phyloP scores from a whole-genome alignment of 2,888 invertebrate species.

The Meteorus cinctellus region DNA sequence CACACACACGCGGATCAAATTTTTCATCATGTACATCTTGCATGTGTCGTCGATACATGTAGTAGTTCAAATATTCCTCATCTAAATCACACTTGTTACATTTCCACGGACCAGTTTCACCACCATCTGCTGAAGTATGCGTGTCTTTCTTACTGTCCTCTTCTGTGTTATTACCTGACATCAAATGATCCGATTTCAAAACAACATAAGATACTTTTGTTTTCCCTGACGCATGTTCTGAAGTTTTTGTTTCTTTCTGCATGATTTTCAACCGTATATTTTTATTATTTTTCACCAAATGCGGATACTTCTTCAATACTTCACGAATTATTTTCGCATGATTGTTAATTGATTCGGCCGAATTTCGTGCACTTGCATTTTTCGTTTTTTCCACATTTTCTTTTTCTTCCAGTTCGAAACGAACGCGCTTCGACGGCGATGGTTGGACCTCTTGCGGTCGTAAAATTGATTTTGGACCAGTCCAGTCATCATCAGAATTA shows the following conservation, averaged over 20 bases:
- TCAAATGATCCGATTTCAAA: conserved; percentile 71
- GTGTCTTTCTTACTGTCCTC: conserved; percentile 56
- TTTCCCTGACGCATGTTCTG: conserved; percentile 63
- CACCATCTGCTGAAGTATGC: conserved; percentile 74
- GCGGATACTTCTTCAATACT: conserved; percentile 90
- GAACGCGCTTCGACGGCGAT: conserved; percentile 72
- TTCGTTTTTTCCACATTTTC: conserved; percentile 75
- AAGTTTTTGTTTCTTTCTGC: conserved; percentile 75
- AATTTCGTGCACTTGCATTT: conserved; percentile 53
- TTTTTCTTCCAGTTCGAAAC: conserved; percentile 79
- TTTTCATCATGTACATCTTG: conserved; percentile 86
- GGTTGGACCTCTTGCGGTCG: conserved; percentile 64
- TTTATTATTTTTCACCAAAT: conserved; percentile 89
- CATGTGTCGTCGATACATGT: conserved; percentile 86
- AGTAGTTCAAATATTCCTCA: conserved; percentile 82
- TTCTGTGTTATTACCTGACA: conserved; percentile 55
- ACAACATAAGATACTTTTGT: conserved; percentile 75
- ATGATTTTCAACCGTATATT: conserved; percentile 91
- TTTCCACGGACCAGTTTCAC: conserved; percentile 84
- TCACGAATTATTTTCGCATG: conserved; percentile 92
- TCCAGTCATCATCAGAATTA: conserved; percentile 70
- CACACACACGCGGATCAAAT: conserved; percentile 85
- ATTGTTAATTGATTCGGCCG: conserved; percentile 73
- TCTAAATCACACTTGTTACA: conserved; percentile 82
- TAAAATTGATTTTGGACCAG: conserved; percentile 65